Conservation (phyloP, 1,140 invertebrate species). For the Leptoteleia sp. region DNA sequence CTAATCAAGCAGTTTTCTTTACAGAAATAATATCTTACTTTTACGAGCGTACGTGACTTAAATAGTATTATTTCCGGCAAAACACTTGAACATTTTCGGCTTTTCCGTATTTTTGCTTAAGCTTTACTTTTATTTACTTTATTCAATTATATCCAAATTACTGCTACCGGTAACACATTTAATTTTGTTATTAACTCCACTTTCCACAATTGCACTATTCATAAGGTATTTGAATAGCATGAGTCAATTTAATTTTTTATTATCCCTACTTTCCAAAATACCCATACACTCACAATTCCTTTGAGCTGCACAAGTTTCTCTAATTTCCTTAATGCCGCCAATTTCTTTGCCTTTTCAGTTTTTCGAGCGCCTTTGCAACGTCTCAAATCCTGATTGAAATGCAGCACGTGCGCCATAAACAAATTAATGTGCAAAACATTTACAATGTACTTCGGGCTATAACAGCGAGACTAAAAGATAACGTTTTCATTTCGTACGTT, state of each 20-base stretch:
- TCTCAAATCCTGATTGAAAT: conserved; percentile 31
- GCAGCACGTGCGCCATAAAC: conserved; percentile 41
- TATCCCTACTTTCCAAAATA: neutral
- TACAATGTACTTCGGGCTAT: conserved; percentile 36
- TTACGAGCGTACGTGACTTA: too few species aligned
- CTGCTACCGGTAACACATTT: neutral
- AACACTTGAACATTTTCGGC: too few species aligned
- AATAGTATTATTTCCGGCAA: too few species aligned
- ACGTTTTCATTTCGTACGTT: conserved; percentile 43
- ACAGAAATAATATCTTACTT: too few species aligned
- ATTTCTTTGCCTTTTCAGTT: conserved; percentile 15
- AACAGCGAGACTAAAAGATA: conserved; percentile 29
- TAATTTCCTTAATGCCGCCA: conserved; percentile 32
- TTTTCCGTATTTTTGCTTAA: too few species aligned
- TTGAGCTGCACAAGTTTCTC: neutral
- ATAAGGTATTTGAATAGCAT: too few species aligned
- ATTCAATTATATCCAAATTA: neutral
- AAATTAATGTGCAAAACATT: conserved; percentile 57
- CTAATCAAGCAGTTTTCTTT: too few species aligned
- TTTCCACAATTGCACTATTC: neutral
- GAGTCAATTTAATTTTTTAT: conserved; percentile 8
- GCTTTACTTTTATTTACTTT: too few species aligned
- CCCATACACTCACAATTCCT: neutral
- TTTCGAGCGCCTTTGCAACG: neutral
- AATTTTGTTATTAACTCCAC: neutral